phyloP scores from a whole-genome alignment of 2,888 invertebrate species.

The Xanthorhoe designata region DNA sequence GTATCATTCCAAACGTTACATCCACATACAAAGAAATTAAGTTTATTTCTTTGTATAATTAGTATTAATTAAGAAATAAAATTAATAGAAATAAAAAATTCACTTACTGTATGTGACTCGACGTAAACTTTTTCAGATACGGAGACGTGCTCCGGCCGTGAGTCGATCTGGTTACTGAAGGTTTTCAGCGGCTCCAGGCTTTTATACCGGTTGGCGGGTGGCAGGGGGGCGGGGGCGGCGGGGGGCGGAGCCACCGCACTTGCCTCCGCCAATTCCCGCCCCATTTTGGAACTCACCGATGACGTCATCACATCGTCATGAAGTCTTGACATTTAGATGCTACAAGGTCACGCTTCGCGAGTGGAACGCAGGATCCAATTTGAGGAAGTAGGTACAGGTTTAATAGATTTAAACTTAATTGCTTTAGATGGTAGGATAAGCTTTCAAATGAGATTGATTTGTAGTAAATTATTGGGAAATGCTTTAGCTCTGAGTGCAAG shows the following conservation, averaged over 20 bases:
- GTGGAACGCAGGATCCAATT: not conserved
- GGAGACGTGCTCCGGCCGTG: conserved; percentile 47
- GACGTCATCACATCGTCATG: conserved; percentile 63
- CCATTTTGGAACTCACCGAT: conserved; percentile 63
- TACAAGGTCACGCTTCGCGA: conserved; percentile 17
- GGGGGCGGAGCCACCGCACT: conserved; percentile 65
- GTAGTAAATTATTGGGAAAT: not conserved
- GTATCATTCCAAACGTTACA: not conserved
- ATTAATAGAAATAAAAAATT: conserved; percentile 13
- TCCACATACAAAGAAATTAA: too few relatives aligned
- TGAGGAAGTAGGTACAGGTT: not conserved
- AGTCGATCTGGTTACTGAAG: conserved; percentile 54
- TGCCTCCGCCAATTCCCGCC: conserved; percentile 64
- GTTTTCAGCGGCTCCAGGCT: conserved; percentile 53
- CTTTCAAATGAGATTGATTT: conserved; percentile 16
- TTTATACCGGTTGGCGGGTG: conserved; percentile 63
- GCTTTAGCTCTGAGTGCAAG: not conserved
- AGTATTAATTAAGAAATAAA: too few relatives aligned
- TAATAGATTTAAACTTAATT: conserved; percentile 23
- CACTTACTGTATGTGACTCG: conserved; percentile 73
- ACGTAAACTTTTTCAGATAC: conserved; percentile 67
- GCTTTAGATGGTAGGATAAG: conserved; percentile 11
- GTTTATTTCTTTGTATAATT: too few relatives aligned
- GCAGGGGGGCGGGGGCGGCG: conserved; percentile 53
- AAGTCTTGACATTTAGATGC: conserved; percentile 18